phyloP scores from a whole-genome alignment of 2,113 vertebrate species.

The Hemicordylus capensis region DNA sequence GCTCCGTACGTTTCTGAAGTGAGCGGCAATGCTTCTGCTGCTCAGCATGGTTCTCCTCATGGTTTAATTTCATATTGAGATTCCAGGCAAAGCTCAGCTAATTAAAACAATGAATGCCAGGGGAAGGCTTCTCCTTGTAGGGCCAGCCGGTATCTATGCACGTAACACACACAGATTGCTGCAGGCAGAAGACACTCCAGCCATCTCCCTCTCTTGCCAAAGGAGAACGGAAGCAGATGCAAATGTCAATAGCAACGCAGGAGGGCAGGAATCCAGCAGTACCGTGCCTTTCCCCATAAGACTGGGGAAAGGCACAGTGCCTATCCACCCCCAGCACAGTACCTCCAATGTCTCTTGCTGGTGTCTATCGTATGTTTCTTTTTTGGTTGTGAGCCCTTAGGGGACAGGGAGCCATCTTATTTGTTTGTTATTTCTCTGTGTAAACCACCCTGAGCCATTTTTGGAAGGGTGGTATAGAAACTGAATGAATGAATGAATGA shows the following conservation, averaged over 20 bases:
- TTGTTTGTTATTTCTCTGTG: no score
- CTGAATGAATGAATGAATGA: no score
- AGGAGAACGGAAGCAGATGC: constrained; percentile 31
- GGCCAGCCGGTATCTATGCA: constrained; percentile 51
- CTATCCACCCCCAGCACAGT: no score
- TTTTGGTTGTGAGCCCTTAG: no score
- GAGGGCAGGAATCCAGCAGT: background rate
- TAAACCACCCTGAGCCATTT: no score
- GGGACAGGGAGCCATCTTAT: no score
- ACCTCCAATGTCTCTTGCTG: no score
- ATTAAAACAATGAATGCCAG: constrained; percentile 71
- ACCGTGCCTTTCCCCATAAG: no score
- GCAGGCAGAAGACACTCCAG: constrained; percentile 42
- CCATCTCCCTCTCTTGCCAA: constrained; percentile 13
- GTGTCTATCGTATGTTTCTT: no score
- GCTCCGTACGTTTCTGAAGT: constrained; percentile 47
- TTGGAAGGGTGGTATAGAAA: no score
- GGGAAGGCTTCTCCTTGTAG: constrained; percentile 57
- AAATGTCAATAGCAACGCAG: background rate
- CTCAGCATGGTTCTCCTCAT: constrained; percentile 40
- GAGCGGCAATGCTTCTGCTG: constrained; percentile 62
- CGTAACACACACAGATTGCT: constrained; percentile 19
- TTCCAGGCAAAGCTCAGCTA: constrained; percentile 70
- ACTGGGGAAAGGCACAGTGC: no score
- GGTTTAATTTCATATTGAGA: constrained; percentile 69